phyloP scores from a whole-genome alignment of 37 sponge, comb jelly and placozoan species.

The Ianthella basta region DNA sequence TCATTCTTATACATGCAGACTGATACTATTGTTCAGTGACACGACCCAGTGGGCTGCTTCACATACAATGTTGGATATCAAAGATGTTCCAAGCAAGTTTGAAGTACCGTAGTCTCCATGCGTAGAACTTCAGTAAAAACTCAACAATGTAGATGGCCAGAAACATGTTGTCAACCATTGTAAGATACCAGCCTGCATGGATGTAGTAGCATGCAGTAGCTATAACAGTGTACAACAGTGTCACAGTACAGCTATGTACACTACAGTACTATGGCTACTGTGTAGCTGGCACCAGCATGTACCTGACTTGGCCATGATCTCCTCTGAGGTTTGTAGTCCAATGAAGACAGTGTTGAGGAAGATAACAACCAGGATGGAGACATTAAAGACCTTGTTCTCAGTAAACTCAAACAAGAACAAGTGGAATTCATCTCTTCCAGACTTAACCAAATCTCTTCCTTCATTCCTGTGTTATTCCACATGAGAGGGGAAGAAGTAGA shows the following conservation, averaged over 20 bases:
- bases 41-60: too few relatives aligned
- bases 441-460: slow-evolving; percentile 7
- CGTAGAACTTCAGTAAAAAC: slow-evolving; percentile 66
- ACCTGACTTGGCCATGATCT: slow-evolving; percentile 50
- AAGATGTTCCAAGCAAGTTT: slow-evolving; percentile 80
- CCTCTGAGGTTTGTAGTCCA: slow-evolving; percentile 60
- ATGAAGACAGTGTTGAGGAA: slow-evolving; percentile 61
- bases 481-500: too few relatives aligned
- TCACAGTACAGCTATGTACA: too few relatives aligned
- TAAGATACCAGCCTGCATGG: slow-evolving; percentile 72
- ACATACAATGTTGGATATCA: too few relatives aligned
- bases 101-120: slow-evolving; percentile 64
- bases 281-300: too few relatives aligned
- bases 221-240: too few relatives aligned
- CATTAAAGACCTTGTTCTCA: slow-evolving; percentile 48
- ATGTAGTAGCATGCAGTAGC: too few relatives aligned
- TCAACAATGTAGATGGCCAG: slow-evolving; percentile 78
- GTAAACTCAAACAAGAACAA: slow-evolving; percentile 51
- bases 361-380: slow-evolving; percentile 56
- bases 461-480: slow-evolving; percentile 26
- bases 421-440: slow-evolving; percentile 32
- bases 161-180: slow-evolving; percentile 59
- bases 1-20: too few relatives aligned
- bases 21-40: too few relatives aligned
- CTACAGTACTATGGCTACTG: too few relatives aligned